phyloP scores from a whole-genome alignment of 2,113 vertebrate species.

The Globicephala melas region DNA sequence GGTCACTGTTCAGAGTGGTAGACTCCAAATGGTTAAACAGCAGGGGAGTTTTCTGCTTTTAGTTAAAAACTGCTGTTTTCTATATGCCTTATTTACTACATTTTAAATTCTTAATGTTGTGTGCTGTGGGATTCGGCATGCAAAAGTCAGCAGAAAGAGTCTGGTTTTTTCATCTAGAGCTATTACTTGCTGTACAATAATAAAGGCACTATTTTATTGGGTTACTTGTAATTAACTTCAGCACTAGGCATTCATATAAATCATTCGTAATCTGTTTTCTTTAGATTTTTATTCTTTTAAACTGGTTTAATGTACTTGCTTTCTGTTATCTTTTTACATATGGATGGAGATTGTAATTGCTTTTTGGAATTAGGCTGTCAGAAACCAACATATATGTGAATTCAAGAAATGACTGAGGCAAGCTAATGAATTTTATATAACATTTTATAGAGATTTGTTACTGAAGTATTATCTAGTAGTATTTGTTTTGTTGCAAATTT shows the following conservation, averaged over 20 bases:
- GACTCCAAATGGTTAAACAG: constrained; percentile 81
- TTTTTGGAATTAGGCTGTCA: constrained; percentile 81
- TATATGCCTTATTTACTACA: constrained; percentile 84
- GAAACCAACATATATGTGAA: constrained; percentile 77
- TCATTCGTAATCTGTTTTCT: constrained; percentile 87
- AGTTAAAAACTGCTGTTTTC: constrained; percentile 83
- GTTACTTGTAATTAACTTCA: constrained; percentile 90
- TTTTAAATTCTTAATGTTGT: constrained; percentile 85
- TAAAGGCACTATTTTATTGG: constrained; percentile 88
- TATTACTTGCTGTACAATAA: constrained; percentile 86
- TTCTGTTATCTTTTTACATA: constrained; percentile 79
- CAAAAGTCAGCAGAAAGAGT: constrained; percentile 81
- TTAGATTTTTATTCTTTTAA: constrained; percentile 84
- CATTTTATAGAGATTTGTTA: constrained; percentile 79
- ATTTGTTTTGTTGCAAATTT: constrained; percentile 57
- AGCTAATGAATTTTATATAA: constrained; percentile 81
- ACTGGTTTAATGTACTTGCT: constrained; percentile 77
- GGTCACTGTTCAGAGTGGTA: constrained; percentile 70
- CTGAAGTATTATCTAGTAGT: constrained; percentile 61
- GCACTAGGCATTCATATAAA: constrained; percentile 84
- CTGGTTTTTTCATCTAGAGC: constrained; percentile 82
- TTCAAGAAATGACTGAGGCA: constrained; percentile 81
- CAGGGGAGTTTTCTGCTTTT: constrained; percentile 83
- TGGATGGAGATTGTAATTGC: constrained; percentile 78
- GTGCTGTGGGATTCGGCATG: constrained; percentile 82